Percentiles rank a stretch among this genome's conserved stretches.
phyloP scores from a whole-genome alignment of 2,113 vertebrate genomes.

The Odocoileus virginianus region DNA sequence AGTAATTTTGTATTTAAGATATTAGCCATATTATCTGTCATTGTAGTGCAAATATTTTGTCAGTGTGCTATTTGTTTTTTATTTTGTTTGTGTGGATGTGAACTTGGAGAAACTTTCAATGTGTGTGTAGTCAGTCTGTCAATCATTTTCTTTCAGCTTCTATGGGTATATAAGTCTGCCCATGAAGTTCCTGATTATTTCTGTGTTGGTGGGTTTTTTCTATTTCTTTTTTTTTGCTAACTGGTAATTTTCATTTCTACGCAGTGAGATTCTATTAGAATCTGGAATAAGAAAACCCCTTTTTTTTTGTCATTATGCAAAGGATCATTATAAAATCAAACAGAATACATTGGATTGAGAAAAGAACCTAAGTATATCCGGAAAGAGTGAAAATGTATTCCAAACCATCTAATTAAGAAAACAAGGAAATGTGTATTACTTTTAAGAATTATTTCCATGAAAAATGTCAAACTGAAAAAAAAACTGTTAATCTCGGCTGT shows the following conservation, averaged over 20 bases:
- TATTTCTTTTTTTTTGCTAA: neutral
- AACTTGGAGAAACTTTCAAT: conserved; percentile 38
- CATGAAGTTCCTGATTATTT: neutral
- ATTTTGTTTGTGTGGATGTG: conserved; percentile 34
- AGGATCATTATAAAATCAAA: conserved; percentile 28
- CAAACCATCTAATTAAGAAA: neutral
- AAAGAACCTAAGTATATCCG: neutral
- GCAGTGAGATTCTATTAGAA: neutral
- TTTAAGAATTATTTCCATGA: conserved; percentile 32
- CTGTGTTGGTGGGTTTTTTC: neutral
- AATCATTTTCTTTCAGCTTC: conserved; percentile 43
- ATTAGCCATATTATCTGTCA: neutral
- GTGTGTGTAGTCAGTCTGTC: conserved; percentile 20
- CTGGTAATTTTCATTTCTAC: conserved; percentile 11
- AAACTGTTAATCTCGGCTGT: neutral
- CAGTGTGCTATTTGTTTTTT: conserved; percentile 17
- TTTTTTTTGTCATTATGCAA: conserved; percentile 2
- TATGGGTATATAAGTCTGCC: neutral
- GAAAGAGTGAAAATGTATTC: neutral
- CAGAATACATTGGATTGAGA: conserved; percentile 3
- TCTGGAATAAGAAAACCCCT: neutral
- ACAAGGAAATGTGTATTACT: neutral
- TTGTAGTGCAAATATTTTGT: conserved; percentile 54
- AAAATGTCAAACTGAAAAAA: conserved; percentile 14
- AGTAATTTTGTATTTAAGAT: neutral